These are phyloP conservation scores for Scaeva pyrastri DNA, from an alignment of 2,888 invertebrate species.

Conservation along the genomic window DNA sequence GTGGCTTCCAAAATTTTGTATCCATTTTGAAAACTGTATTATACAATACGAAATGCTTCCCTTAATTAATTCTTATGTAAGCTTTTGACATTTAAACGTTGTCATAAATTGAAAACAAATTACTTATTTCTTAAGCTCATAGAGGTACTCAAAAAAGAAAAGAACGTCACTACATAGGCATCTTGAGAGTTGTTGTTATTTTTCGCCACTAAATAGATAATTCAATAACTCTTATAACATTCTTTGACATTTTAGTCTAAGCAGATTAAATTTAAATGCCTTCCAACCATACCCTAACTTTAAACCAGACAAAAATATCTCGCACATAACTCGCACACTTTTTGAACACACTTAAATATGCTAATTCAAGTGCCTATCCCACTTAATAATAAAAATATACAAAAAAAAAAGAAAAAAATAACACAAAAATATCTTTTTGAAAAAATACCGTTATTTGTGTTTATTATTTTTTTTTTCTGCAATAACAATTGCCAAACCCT, in stretches of 20 bases:
- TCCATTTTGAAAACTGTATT: too few species aligned
- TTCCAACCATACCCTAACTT: conserved; percentile 1
- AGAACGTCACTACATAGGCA: not conserved
- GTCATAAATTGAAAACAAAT: too few species aligned
- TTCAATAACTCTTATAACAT: not conserved
- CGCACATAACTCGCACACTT: conserved; percentile 34
- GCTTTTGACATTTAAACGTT: too few species aligned
- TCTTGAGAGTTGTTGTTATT: not conserved
- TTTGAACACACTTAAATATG: conserved; percentile 25
- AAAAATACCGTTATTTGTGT: not conserved
- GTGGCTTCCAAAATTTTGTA: too few species aligned
- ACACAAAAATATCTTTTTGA: not conserved
- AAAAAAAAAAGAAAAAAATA: not conserved
- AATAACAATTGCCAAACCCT: conserved; percentile 67
- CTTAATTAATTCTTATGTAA: too few species aligned
- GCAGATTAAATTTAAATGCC: not conserved
- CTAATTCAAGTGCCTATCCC: conserved; percentile 49
- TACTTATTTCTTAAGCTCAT: too few species aligned
- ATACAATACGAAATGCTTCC: too few species aligned
- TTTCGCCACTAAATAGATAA: not conserved
- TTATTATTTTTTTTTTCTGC: conserved; percentile 27
- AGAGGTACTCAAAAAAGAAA: too few species aligned
- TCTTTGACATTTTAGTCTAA: conserved; percentile 9
- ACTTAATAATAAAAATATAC: conserved; percentile 26
- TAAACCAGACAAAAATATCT: conserved; percentile 17